Base-by-base conservation (phyloP, 2,888 invertebrate genomes). In the Pseudoips prasinana region DNA sequence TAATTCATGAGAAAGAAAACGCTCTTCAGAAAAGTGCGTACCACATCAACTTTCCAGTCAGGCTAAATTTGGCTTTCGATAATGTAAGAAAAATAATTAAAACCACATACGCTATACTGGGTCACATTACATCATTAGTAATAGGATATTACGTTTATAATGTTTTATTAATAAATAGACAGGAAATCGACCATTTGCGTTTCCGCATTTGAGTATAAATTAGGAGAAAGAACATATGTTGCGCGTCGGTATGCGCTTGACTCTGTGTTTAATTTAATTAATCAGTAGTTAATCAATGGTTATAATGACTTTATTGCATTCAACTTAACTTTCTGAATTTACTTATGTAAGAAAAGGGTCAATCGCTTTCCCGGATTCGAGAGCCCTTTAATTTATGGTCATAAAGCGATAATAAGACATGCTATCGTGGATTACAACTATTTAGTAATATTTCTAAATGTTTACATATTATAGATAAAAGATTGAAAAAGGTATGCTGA, bases 161-260 rank as follows among this genome's bases (percentile, higher is more conserved):
- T 10, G 8, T 38, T 27, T 37, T 47, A 26, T 43, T 40, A 39
- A 32, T 50, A 39, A 25, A 45, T 27, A 10, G 11, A 39, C 18
- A 58, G 56, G 56, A 57, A 57, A 54, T 46, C 10, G 27, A 8
- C 33, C 23, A 47, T 56, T 46, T 8, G 5, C 37, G 14, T 54
- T 58, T 56, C 58, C 56, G 47, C 36, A 40, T 46, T 50, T 30
- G 45, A 39, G 37, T 39, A 34, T 38, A 40, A 36, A 33, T 43
- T 37, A 41, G 20, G 25, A 42, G 39, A 34, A 20, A 44, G 23
- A 53, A 8, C 33, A 35, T 39, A 34, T 50, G 30, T 34, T 36
- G 20, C 27, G 10, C 7, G 23, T 36, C 28, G 29, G 27, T 36
- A 20, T 25, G 10, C 7, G 23, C 34, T 28, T 29, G 27, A 40